These are phyloP conservation scores for Cyanoliseus patagonus DNA, from an alignment of 2,113 vertebrate genomes.

Conservation along the genomic window DNA sequence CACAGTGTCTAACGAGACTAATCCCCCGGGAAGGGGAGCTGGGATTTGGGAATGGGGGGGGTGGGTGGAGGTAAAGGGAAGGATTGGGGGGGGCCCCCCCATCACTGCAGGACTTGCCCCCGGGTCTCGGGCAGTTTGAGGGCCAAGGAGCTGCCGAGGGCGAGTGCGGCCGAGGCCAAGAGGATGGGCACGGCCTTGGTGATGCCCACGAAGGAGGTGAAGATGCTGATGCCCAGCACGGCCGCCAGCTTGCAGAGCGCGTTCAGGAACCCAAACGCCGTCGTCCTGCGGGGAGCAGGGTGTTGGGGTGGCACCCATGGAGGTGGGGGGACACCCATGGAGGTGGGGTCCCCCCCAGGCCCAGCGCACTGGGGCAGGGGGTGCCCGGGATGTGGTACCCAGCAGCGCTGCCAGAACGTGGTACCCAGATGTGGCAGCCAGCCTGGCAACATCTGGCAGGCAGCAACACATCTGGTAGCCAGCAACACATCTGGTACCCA, in stretches of 20 bases:
- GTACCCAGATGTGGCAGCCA: background rate
- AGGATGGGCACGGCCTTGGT: slow-evolving; percentile 95
- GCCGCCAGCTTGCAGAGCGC: slow-evolving; percentile 93
- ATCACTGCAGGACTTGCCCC: slow-evolving; percentile 92
- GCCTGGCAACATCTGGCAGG: background rate
- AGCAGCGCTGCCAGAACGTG: background rate
- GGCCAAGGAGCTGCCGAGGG: slow-evolving; percentile 90
- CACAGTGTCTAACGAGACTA: slow-evolving; percentile 75
- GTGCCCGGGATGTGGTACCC: background rate
- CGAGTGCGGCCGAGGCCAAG: slow-evolving; percentile 89
- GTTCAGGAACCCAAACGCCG: slow-evolving; percentile 95
- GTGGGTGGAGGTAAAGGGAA: background rate
- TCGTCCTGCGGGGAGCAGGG: slow-evolving; percentile 76
- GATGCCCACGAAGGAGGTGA: slow-evolving; percentile 94
- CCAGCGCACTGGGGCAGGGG: background rate
- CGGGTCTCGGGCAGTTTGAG: slow-evolving; percentile 93
- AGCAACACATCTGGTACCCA: background rate
- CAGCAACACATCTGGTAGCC: no score
- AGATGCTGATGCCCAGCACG: slow-evolving; percentile 95
- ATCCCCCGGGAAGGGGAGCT: background rate
- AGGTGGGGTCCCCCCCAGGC: background rate
- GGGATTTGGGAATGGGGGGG: background rate
- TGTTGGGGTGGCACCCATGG: background rate
- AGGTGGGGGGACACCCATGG: background rate
- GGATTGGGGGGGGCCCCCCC: background rate